phyloP scores from a whole-genome alignment of 2,888 invertebrate species.

The Dascillus cervinus region DNA sequence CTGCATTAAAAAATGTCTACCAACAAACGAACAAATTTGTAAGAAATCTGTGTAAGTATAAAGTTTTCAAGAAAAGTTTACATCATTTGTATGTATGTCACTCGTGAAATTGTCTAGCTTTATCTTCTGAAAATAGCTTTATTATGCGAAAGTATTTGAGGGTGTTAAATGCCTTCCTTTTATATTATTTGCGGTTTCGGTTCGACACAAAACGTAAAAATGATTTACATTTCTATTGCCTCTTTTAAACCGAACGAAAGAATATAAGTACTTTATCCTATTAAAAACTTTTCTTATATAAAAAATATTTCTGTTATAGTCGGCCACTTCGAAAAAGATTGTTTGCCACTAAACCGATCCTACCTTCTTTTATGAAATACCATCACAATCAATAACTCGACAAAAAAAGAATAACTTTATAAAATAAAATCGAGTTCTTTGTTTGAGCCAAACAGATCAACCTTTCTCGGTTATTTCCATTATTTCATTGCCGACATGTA shows the following conservation, averaged over 20 bases:
- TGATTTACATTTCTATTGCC: background rate
- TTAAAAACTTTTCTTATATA: too few relatives aligned
- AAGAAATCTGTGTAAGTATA: conserved; percentile 15
- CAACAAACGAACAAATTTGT: conserved; percentile 6
- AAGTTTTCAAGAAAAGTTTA: conserved; percentile 18
- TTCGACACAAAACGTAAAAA: background rate
- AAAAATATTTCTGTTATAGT: too few relatives aligned
- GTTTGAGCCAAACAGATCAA: too few relatives aligned
- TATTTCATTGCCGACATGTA: conserved; percentile 10
- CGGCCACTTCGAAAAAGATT: too few relatives aligned
- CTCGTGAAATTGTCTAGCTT: conserved; percentile 16
- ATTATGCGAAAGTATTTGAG: conserved; percentile 14
- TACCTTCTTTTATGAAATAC: too few relatives aligned
- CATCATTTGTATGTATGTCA: conserved; percentile 18
- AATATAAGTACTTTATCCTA: too few relatives aligned
- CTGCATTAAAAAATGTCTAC: too few relatives aligned
- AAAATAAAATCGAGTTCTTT: too few relatives aligned
- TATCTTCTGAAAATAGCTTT: conserved; percentile 15
- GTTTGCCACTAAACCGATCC: too few relatives aligned
- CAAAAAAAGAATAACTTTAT: too few relatives aligned
- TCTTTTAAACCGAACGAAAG: background rate
- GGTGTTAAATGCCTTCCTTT: conserved; percentile 6
- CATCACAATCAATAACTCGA: too few relatives aligned
- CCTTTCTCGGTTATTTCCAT: conserved; percentile 9
- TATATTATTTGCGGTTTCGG: conserved; percentile 1